Evolutionary conservation across 2,113 vertebrate species (phyloP).

Genomic region (Bagarius yarrelli): DNA sequence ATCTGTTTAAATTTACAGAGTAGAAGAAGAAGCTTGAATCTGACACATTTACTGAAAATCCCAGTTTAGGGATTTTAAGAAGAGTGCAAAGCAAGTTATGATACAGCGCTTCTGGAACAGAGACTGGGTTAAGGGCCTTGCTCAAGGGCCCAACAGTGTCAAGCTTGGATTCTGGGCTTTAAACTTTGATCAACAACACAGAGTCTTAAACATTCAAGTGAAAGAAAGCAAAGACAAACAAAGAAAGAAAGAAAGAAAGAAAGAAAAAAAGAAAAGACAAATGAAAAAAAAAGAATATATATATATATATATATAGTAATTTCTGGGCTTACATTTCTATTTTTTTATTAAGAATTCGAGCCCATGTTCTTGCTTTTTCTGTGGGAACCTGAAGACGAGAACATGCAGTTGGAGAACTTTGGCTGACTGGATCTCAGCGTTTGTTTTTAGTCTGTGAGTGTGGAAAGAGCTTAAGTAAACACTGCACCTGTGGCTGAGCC

Average conservation of each 20-base stretch:
- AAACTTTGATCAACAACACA: no score
- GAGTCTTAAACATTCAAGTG: no score
- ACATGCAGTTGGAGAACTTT: slow-evolving; percentile 46
- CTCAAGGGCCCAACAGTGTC: no score
- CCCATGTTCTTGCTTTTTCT: slow-evolving; percentile 1
- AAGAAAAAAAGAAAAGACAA: neutral
- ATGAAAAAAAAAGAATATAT: no score
- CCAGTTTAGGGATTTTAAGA: no score
- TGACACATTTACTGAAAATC: no score
- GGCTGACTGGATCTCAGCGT: slow-evolving; percentile 60
- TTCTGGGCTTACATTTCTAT: no score
- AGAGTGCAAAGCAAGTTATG: no score
- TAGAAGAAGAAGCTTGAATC: neutral
- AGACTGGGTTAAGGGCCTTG: no score
- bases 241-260: neutral
- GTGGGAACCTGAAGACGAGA: slow-evolving; percentile 33
- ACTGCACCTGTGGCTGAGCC: slow-evolving; percentile 62
- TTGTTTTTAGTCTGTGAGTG: slow-evolving; percentile 53
- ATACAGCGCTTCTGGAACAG: no score
- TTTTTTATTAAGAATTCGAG: neutral
- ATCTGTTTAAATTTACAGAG: slow-evolving; percentile 10
- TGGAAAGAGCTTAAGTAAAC: slow-evolving; percentile 52
- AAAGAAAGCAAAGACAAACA: neutral
- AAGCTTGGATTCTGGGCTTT: no score
- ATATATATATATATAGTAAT: no score